These are phyloP conservation scores for Edolisoma coerulescens DNA, from an alignment of 2,113 vertebrate species.

Conservation along the genomic window DNA sequence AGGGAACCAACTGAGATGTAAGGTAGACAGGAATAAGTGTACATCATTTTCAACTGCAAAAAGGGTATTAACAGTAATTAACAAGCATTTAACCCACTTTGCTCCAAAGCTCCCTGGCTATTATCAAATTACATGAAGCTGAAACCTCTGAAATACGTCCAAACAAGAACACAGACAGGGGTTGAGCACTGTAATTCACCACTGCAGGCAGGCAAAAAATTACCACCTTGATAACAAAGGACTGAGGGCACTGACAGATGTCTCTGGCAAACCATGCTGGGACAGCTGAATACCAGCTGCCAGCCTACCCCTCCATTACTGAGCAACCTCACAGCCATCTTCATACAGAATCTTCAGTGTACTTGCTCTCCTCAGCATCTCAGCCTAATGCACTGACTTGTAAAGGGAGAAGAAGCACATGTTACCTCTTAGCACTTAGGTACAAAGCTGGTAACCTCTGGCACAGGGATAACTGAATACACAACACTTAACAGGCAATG, in stretches of 20 bases:
- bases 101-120: neutral
- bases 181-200: slow-evolving; percentile 21
- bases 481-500: neutral
- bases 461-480: neutral
- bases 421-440: neutral
- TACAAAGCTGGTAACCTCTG: neutral
- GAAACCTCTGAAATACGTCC: neutral
- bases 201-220: slow-evolving; percentile 36
- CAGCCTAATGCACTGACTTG: neutral
- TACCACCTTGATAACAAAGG: slow-evolving; percentile 10
- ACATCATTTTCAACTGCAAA: neutral
- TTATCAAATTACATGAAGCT: neutral
- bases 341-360: neutral
- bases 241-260: neutral
- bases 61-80: neutral
- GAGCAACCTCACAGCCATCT: neutral
- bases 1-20: neutral
- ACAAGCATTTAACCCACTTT: neutral
- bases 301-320: neutral
- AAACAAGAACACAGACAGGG: neutral
- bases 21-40: neutral
- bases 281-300: slow-evolving; percentile 15
- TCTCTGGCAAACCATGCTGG: slow-evolving; percentile 16
- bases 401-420: neutral
- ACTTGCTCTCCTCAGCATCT: neutral